Evolutionary conservation across 2,113 vertebrate species (phyloP), one percentile per base, ranked within the genome.

Genomic region (Micronycteris hirsuta): DNA sequence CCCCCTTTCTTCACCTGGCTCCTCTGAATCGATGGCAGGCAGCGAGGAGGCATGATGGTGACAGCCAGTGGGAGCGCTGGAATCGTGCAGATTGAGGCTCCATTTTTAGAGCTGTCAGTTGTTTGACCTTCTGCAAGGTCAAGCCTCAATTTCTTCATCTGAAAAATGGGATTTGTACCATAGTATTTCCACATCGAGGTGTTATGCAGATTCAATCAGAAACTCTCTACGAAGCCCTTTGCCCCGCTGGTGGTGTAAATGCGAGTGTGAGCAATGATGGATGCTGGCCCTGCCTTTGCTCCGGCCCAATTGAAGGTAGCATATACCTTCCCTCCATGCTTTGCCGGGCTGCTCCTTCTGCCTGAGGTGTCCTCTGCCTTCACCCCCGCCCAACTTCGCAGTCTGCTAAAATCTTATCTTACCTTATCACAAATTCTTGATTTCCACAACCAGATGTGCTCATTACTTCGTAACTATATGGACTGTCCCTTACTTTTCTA

Each of bases 21-120:
- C 9, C 67, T 86, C 47, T 38, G 45, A 61, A 14, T 41, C 4
- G 6, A 47, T 14, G 5, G 6, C 31, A 41, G 28, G 20, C 19
- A 4, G n/a, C 1, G 36, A 41, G 24, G 2, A 41, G 31, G 2
- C 36, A 1, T 24, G 7, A 12, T 14, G 47, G 16, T 54, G 17
- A 20, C 4, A 7, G 2, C 17, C 20, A 22, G 28, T 3, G 3
- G 24, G 43, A 65, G 54, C 56, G 83, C 68, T 54, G 12, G 70
- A 38, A 38, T 85, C 41, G n/a, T 2, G 22, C 43, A n/a, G 52
- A 9, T n/a, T 11, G 11, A 17, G 61, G n/a, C 47, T 28, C 28
- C 26, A 0, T n/a, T 86, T 20, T 78, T 52, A n/a, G n/a, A 71
- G 28, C 33, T 10, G 2, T 15, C 22, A 12, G 45, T 9, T 9